These are phyloP conservation scores for Linnaemya tessellans DNA, from an alignment of 2,888 invertebrate species.

Conservation along the genomic window DNA sequence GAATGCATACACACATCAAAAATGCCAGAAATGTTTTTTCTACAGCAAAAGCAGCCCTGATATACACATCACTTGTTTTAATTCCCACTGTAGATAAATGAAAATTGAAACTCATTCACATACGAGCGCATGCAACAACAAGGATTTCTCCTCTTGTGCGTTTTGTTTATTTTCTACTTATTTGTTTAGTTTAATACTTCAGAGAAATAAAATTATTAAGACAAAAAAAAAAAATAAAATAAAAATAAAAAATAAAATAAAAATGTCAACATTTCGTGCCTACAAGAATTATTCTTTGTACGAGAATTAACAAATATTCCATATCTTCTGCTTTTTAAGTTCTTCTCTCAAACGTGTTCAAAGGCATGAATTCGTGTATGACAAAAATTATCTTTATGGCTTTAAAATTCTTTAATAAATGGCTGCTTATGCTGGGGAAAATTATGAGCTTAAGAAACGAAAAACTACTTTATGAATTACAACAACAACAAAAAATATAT, in stretches of 20 bases:
- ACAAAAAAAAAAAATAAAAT: slow-evolving; percentile 1
- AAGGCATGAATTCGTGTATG: neutral
- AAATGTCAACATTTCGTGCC: slow-evolving; percentile 53
- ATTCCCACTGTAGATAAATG: neutral
- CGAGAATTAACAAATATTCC: slow-evolving; percentile 31
- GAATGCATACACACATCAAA: no score
- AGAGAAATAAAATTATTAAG: slow-evolving; percentile 45
- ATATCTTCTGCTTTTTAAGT: slow-evolving; percentile 1
- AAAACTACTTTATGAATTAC: no score
- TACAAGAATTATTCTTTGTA: neutral
- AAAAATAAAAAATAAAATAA: no score
- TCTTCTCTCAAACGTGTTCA: neutral
- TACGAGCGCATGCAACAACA: neutral
- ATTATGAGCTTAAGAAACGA: neutral
- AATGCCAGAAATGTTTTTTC: no score
- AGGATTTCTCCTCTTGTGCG: neutral
- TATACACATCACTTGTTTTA: neutral
- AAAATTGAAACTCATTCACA: neutral
- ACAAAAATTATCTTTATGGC: slow-evolving; percentile 31
- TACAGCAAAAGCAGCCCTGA: no score
- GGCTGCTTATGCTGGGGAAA: slow-evolving; percentile 13
- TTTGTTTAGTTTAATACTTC: slow-evolving; percentile 35
- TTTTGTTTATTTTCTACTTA: neutral
- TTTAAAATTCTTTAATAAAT: slow-evolving; percentile 36
- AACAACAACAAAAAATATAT: no score